Evolutionary conservation across 2,888 invertebrate species (phyloP), one percentile per base, ranked within the genome.

Genomic region (Plemyria rubiginata): DNA sequence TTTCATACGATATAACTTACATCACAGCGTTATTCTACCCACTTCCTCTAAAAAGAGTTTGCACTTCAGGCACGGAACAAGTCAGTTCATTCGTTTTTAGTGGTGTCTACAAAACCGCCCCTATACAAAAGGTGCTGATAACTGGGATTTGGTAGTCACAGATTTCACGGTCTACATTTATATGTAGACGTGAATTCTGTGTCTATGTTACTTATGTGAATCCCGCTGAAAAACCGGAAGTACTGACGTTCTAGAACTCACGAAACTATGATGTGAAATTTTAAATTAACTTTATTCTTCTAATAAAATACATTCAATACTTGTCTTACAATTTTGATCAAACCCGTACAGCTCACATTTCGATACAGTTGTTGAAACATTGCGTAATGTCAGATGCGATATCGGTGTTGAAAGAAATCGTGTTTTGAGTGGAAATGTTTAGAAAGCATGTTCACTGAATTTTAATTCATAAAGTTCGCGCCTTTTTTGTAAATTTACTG

Each of bases 371-470:
- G 65, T 59, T 46, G 51, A 58, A 63, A 63, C 28, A 52, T 67
- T 67, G 60, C 51, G 61, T 59, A 70, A 70, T 45, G 11, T 36
- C 60, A 16, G 54, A 65, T 62, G 56, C 60, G 54, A 57, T 60
- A 60, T 15, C 16, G 16, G 49, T 60, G 67, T 53, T 60, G 66
- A 62, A 64, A 65, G 40, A 52, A 66, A 52, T 65, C 70, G 66
- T 66, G 66, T 67, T 67, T 62, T 56, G 61, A 63, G 60, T 63
- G 40, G 55, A 54, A 66, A 62, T 62, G 55, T 62, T 64, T 66
- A 61, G 70, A 70, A 70, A 70, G 66, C 60, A 53, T 51, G 52
- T 56, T 56, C 40, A 50, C 48, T 43, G 52, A 66, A 54, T 48
- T 51, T 59, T 46, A 55, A 52, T 46, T 51, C 50, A 40, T 53